These are phyloP conservation scores for Drosophila setosimentum DNA, from an alignment of 2,888 invertebrate genomes.

Conservation along the genomic window DNA sequence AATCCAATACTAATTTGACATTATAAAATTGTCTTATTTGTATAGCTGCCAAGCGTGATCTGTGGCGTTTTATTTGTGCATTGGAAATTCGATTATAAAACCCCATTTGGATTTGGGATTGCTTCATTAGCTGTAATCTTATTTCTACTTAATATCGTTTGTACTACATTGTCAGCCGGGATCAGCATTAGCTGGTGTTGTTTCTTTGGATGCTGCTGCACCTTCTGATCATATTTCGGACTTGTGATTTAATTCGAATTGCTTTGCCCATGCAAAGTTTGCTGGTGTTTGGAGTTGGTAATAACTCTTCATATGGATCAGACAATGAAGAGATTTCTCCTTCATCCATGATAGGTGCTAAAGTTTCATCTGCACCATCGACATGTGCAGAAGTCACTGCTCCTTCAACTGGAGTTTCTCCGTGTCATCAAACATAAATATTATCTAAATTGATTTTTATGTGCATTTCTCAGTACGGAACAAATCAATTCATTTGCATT, in stretches of 20 bases:
- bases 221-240: not conserved
- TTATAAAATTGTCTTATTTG: conserved; percentile 25
- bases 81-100: conserved; percentile 16
- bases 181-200: not conserved
- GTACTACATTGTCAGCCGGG: too few relatives aligned
- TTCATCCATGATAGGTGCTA: not conserved
- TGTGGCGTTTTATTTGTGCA: conserved; percentile 36
- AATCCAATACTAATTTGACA: conserved; percentile 12
- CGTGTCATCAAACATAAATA: not conserved
- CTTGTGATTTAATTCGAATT: not conserved
- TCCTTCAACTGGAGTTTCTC: not conserved
- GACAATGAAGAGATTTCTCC: not conserved
- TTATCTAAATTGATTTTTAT: not conserved
- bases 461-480: not conserved
- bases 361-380: not conserved
- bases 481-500: not conserved
- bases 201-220: not conserved
- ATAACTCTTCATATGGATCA: not conserved
- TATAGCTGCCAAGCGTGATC: conserved; percentile 16
- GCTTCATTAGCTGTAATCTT: not conserved
- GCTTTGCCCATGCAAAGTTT: too few relatives aligned
- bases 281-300: not conserved
- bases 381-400: not conserved
- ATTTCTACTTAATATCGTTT: conserved; percentile 7
- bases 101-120: conserved; percentile 6